These are phyloP conservation scores for Tenthredo amoena DNA, from an alignment of 2,888 invertebrate genomes.

Conservation along the genomic window DNA sequence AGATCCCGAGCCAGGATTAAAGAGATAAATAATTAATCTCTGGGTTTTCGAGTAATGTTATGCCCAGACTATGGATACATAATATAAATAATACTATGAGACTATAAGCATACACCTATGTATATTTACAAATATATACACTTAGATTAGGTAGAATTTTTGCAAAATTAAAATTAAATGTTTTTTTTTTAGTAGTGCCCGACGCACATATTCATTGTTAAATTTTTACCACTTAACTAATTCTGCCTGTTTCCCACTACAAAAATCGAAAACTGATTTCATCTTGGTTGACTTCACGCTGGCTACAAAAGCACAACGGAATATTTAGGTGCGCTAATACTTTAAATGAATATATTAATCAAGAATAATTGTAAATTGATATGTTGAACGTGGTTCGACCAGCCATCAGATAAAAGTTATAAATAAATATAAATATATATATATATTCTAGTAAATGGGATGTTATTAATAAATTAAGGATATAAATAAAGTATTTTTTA, in stretches of 20 bases:
- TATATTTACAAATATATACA: slow-evolving; percentile 4
- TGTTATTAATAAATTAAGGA: slow-evolving; percentile 27
- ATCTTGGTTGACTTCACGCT: background rate
- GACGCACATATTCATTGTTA: background rate
- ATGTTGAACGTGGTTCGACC: background rate
- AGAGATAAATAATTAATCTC: background rate
- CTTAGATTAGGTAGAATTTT: background rate
- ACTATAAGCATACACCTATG: background rate
- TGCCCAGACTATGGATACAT: slow-evolving; percentile 16
- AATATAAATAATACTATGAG: background rate
- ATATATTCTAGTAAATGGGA: slow-evolving; percentile 17
- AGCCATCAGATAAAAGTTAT: background rate
- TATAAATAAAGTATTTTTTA: slow-evolving; percentile 51
- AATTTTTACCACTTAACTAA: background rate
- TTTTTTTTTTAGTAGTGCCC: slow-evolving; percentile 11
- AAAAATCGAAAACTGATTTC: background rate
- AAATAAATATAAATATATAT: slow-evolving; percentile 21
- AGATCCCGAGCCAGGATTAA: background rate
- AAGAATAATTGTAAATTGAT: background rate
- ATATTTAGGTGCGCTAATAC: slow-evolving; percentile 4
- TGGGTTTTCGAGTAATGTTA: slow-evolving; percentile 18
- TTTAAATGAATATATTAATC: background rate
- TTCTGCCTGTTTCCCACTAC: background rate
- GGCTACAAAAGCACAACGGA: slow-evolving; percentile 13
- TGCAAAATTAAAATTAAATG: background rate